A percentile compares a stretch with the other conserved stretches of the same genome.
Evolutionary conservation across 2,888 invertebrate genomes (phyloP).

Genomic region (Diplazon laetatorius): DNA sequence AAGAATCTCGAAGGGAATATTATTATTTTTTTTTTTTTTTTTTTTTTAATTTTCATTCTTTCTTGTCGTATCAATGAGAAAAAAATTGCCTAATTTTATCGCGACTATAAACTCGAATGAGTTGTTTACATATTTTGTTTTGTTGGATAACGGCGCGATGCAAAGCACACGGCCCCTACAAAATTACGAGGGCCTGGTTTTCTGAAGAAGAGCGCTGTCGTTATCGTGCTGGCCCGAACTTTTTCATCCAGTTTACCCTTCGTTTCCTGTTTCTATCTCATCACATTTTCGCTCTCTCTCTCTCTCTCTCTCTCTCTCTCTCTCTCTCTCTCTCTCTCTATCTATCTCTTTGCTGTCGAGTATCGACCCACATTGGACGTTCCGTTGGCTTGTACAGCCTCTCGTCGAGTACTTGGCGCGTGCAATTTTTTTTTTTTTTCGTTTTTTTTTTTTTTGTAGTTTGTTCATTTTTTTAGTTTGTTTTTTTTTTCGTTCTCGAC

Average conservation of each 20-base stretch:
- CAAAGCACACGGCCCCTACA: constrained; percentile 30
- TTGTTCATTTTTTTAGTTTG: constrained; percentile 1
- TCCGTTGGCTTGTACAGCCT: constrained; percentile 65
- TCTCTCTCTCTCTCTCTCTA: constrained; percentile 45
- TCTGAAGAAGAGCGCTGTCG: constrained; percentile 42
- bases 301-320: constrained; percentile 19
- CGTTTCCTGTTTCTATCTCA: constrained; percentile 9
- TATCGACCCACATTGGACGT: constrained; percentile 63
- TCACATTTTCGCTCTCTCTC: constrained; percentile 28
- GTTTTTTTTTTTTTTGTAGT: constrained; percentile 38
- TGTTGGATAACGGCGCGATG: constrained; percentile 49
- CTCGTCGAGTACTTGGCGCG: constrained; percentile 52
- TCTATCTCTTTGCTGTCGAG: constrained; percentile 45
- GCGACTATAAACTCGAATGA: constrained; percentile 61
- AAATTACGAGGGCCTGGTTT: constrained; percentile 9
- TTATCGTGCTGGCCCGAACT: constrained; percentile 8
- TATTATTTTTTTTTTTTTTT: constrained; percentile 10
- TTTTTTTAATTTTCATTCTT: constrained; percentile 14
- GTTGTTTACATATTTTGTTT: constrained; percentile 57
- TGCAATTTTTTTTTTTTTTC: constrained; percentile 53
- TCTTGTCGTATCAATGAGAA: constrained; percentile 53
- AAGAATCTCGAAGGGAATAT: constrained; percentile 62
- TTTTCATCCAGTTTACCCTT: background rate
- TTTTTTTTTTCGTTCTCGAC: constrained; percentile 24
- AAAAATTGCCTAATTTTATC: constrained; percentile 56